Evolutionary conservation across 2,888 invertebrate species (phyloP), one percentile per base, ranked within the genome.

Genomic region (Acrocera orbiculus): DNA sequence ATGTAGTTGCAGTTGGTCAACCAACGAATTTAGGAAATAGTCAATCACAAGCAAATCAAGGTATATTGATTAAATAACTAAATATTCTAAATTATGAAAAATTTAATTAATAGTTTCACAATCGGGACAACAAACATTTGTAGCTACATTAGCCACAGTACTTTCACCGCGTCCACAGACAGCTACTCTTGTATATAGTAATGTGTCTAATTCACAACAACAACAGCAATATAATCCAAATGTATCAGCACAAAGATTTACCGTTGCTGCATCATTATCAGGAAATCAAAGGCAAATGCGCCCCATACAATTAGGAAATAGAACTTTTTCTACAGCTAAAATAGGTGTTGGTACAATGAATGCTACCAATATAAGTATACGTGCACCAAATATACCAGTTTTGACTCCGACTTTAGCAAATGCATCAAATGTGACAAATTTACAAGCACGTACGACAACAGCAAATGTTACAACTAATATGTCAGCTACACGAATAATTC

Each of bases 121-220:
- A 19, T 20, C 30, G 19, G 25, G 32, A 16, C 23, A 44, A 26
- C 52, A 49, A 40, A 53, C 59, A 1, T 61, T 54, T 45, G 60
- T 61, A n/a, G 56, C 61, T 3, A 50, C 51, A 3, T 35, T 51
- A 25, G 50, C 51, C 4, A 53, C 59, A 2, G 60, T 61, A 2
- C 22, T 60, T 30, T 59, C 58, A 13, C 57, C 56, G 3, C 50
- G 56, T 2, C 55, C 54, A 34, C 56, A 52, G 39, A 48, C 51
- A 11, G 59, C 61, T 7, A 59, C 60, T 1, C 47, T 61, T 1
- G 59, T 61, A 4, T 61, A 60, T 36, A 54, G 56, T 1, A 58
- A 56, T 40, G 53, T 57, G 1, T 47, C 49, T 0, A 44, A 47
- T 13, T 44, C 51, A 4, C 55, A 52, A 15, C 40, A 45, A 9